Percentiles rank a stretch among this genome's conserved stretches.
phyloP scores from a whole-genome alignment of 2,888 invertebrate species.

The Tetranychus truncatus region DNA sequence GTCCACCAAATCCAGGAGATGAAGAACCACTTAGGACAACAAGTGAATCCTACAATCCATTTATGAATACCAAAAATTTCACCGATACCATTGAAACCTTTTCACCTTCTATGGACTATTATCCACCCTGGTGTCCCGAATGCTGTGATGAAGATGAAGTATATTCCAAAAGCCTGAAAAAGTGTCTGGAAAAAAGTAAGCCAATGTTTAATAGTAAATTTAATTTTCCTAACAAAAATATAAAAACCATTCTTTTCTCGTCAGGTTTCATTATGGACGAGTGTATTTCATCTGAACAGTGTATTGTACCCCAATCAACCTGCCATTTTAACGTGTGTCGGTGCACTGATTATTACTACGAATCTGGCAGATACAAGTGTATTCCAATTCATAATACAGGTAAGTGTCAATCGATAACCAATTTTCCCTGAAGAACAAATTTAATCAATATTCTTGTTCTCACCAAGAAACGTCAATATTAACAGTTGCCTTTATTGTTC shows the following conservation, averaged over 20 bases:
- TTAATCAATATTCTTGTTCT: no score
- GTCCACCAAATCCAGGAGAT: no score
- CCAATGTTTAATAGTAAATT: not conserved
- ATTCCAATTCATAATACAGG: not conserved
- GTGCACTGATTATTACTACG: not conserved
- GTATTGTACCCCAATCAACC: not conserved
- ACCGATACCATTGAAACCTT: not conserved
- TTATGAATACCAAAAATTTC: not conserved
- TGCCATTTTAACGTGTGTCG: not conserved
- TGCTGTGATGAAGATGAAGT: not conserved
- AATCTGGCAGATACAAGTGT: not conserved
- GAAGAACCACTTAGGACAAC: no score
- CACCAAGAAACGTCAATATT: no score
- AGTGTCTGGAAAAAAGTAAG: not conserved
- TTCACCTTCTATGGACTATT: not conserved
- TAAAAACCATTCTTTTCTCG: not conserved
- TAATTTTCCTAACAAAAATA: no score
- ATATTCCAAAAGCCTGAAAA: not conserved
- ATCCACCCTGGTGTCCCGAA: not conserved
- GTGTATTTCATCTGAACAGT: not conserved
- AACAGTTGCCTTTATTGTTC: no score
- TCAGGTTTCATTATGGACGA: not conserved
- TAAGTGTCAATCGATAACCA: not conserved
- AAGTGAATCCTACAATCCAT: not conserved
- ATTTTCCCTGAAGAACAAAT: not conserved